A percentile compares a stretch with the other conserved stretches of the same genome.
These are phyloP conservation scores for Dendrocopos noguchii DNA, from an alignment of 2,113 vertebrate species.

Conservation along the genomic window DNA sequence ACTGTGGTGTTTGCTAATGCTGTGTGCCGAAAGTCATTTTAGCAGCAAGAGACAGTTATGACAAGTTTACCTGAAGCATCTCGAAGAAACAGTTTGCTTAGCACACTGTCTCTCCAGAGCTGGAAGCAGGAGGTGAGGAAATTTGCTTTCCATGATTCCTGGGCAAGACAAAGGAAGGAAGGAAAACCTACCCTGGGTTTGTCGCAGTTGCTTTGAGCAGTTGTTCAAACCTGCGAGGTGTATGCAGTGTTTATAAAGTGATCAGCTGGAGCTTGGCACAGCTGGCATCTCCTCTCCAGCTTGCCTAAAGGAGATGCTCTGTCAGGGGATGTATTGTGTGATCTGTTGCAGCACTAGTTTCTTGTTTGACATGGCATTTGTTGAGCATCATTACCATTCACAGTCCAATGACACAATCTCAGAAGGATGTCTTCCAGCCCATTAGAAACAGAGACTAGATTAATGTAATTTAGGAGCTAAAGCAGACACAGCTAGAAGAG, in stretches of 20 bases:
- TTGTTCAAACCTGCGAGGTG: neutral
- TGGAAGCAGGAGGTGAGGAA: neutral
- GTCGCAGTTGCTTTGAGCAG: neutral
- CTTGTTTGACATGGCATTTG: neutral
- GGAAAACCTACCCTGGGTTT: neutral
- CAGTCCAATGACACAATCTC: neutral
- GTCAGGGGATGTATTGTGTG: neutral
- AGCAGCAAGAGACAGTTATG: neutral
- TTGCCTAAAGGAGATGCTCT: neutral
- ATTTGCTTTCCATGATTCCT: neutral
- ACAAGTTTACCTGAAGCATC: neutral
- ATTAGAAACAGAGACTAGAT: neutral
- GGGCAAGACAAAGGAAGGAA: constrained; percentile 31
- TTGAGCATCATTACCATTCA: neutral
- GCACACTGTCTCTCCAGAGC: neutral
- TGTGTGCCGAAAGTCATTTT: neutral
- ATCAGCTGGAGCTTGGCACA: neutral
- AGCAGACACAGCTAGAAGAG: neutral
- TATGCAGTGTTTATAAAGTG: neutral
- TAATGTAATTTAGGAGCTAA: neutral
- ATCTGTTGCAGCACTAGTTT: neutral
- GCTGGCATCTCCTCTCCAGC: neutral
- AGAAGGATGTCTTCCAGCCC: neutral
- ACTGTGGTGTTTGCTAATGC: neutral
- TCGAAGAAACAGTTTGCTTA: neutral